Conservation (phyloP, 1,140 invertebrate genomes). For the Drosophila equinoxialis region DNA sequence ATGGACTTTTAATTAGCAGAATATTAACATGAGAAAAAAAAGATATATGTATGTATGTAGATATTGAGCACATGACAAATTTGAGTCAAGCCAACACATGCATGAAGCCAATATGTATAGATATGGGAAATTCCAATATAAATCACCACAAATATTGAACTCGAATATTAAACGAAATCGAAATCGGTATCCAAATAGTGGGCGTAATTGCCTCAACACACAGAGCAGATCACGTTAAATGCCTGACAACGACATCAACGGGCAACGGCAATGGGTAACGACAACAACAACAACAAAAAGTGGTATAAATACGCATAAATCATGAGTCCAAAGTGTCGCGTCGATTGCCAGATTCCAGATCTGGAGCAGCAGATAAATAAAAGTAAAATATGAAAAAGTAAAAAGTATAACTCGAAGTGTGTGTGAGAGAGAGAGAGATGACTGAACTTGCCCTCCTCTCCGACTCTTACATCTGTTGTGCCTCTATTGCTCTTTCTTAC, state of each 20-base stretch:
- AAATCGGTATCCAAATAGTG: conserved; percentile 48
- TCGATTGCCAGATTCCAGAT: conserved; percentile 67
- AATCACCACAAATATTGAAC: conserved; percentile 48
- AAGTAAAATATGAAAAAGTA: conserved; percentile 32
- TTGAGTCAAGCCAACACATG: conserved; percentile 37
- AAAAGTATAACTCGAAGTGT: conserved; percentile 51
- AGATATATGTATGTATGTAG: not conserved
- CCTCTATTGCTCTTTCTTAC: not conserved
- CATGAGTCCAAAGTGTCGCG: conserved; percentile 66
- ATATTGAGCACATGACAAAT: conserved; percentile 49
- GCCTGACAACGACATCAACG: conserved; percentile 50
- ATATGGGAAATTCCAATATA: conserved; percentile 65
- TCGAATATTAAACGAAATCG: conserved; percentile 53
- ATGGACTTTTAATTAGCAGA: conserved; percentile 60
- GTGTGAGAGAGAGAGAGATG: conserved; percentile 24
- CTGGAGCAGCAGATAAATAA: conserved; percentile 69
- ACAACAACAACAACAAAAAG: conserved; percentile 47
- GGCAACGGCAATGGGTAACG: not conserved
- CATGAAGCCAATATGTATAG: conserved; percentile 23
- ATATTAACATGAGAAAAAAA: conserved; percentile 13
- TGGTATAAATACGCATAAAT: conserved; percentile 70
- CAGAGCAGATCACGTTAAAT: conserved; percentile 58
- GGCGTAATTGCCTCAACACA: conserved; percentile 77
- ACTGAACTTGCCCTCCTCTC: conserved; percentile 15
- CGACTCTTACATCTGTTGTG: not conserved